Evolutionary conservation across 2,113 vertebrate species (phyloP), one percentile per base, ranked within the genome.

Genomic region (Pseudonaja textilis): DNA sequence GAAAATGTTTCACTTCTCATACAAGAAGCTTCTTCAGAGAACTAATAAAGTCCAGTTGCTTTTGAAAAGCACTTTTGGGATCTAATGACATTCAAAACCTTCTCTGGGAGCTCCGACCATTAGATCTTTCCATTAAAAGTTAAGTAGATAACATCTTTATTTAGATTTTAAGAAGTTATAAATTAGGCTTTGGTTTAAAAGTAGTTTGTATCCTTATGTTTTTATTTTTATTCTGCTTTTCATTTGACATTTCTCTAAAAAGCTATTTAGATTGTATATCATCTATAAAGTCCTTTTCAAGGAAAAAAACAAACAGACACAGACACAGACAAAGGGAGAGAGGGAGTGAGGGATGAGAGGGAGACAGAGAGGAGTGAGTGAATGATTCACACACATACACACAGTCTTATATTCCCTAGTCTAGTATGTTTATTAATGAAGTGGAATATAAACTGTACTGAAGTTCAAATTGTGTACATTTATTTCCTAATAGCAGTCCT

Each of bases 381-480:
- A n/a, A 54, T 54, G 16, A 34, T 26, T 55, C n/a, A 26, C 54
- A n/a, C 3, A n/a, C n/a, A 88, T 34, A 88, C 2, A 56, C 5
- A 22, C 20, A 57, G 18, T 57, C 5, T 56, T 89, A 23, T 39
- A n/a, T 34, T 34, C 20, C 54, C n/a, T 22, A 23, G 52, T 39
- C 57, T 81, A 74, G 93, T 93, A 52, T 92, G 90, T 88, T 85
- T 18, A 34, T 90, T 88, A 91, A 54, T 47, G 90, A 74, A 25
- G 64, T 92, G 90, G 94, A 88, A 90, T 85, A 81, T 93, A 91
- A 95, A 95, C 91, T 94, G 87, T 55, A 90, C 47, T 69, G 50
- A 52, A 93, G 85, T 96, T 95, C 93, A 93, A 87, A 39, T 20
- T 92, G 89, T 93, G 93, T 90, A 50, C 89, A 50, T 64, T 94